Evolutionary conservation across 1,140 invertebrate species (phyloP).

Genomic region (Diuraphis noxia): DNA sequence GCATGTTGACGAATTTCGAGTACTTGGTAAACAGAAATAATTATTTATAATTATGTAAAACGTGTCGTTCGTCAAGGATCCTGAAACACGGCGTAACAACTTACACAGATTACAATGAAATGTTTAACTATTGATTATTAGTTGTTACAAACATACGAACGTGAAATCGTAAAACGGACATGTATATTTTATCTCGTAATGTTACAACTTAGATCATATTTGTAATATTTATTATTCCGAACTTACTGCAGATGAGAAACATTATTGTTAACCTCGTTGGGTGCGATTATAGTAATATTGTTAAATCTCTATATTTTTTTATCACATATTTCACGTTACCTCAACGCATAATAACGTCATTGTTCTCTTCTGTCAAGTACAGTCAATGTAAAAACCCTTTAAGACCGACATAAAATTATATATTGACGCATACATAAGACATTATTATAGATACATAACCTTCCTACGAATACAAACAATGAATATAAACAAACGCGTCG

Average conservation of each 20-base stretch:
- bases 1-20: neutral
- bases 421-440: neutral
- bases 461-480: constrained; percentile 9
- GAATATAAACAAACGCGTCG: neutral
- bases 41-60: neutral
- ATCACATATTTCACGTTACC: neutral
- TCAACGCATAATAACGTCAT: neutral
- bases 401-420: neutral
- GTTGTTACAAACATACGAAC: too few relatives aligned
- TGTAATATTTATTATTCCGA: neutral
- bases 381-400: constrained; percentile 31
- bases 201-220: neutral
- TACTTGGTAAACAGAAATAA: neutral
- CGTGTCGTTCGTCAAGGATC: neutral
- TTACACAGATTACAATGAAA: neutral
- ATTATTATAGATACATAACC: neutral
- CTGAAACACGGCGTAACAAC: neutral
- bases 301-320: neutral
- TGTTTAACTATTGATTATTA: neutral
- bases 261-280: neutral
- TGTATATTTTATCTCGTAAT: neutral
- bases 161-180: neutral
- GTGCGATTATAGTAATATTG: neutral
- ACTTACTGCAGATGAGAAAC: neutral
- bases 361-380: neutral